phyloP scores from a whole-genome alignment of 2,113 vertebrate species.

The Anguilla japonica region DNA sequence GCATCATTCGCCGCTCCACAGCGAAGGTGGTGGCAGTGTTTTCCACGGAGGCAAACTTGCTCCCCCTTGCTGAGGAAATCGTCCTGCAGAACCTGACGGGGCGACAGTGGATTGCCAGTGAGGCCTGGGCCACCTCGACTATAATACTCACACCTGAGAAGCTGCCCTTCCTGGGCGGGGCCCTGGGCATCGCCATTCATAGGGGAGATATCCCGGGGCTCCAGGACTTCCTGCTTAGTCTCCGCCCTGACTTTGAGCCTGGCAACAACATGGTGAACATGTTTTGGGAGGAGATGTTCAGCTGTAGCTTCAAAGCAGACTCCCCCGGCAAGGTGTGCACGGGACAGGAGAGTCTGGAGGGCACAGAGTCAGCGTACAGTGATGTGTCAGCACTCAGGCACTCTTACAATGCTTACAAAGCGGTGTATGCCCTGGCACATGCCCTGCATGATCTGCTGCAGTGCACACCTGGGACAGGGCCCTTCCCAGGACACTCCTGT shows the following conservation, averaged over 20 bases:
- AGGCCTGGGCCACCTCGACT: slow-evolving; percentile 62
- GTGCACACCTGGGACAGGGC: slow-evolving; percentile 60
- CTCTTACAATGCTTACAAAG: slow-evolving; percentile 70
- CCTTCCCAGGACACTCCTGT: slow-evolving; percentile 59
- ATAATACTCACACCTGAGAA: slow-evolving; percentile 46
- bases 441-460: slow-evolving; percentile 57
- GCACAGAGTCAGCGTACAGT: slow-evolving; percentile 42
- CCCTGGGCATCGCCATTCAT: slow-evolving; percentile 65
- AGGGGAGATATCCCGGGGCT: slow-evolving; percentile 63
- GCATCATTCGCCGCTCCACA: slow-evolving; percentile 50
- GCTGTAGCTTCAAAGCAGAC: slow-evolving; percentile 54
- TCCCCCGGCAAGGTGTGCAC: slow-evolving; percentile 31
- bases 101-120: slow-evolving; percentile 70
- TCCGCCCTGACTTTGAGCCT: slow-evolving; percentile 44
- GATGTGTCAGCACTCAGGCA: slow-evolving; percentile 46
- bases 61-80: slow-evolving; percentile 60
- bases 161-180: slow-evolving; percentile 60
- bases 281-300: slow-evolving; percentile 66
- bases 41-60: slow-evolving; percentile 45
- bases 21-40: slow-evolving; percentile 50
- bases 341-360: slow-evolving; percentile 56
- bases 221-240: slow-evolving; percentile 50
- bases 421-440: slow-evolving; percentile 68
- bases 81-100: slow-evolving; percentile 57
- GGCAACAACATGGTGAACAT: slow-evolving; percentile 51